These are phyloP conservation scores for Tethea ocularis DNA, from an alignment of 2,888 invertebrate species.

Conservation along the genomic window DNA sequence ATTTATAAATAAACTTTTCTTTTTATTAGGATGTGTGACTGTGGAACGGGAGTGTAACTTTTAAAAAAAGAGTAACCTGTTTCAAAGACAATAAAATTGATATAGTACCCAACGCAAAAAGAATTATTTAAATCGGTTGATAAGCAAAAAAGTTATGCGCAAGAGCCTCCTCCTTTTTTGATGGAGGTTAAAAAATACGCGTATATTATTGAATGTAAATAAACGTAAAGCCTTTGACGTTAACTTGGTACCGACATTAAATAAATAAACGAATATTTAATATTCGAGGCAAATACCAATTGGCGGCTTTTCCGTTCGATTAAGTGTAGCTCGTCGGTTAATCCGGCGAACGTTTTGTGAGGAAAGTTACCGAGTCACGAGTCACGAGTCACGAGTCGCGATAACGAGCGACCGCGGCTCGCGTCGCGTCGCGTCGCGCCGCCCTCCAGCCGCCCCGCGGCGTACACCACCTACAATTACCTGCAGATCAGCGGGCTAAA, in stretches of 20 bases:
- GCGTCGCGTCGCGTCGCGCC: neutral
- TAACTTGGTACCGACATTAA: neutral
- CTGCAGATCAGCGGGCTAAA: too few relatives aligned
- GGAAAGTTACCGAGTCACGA: neutral
- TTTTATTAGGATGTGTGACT: too few relatives aligned
- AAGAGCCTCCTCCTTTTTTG: too few relatives aligned
- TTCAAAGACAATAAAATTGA: too few relatives aligned
- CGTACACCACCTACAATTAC: too few relatives aligned
- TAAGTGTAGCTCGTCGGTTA: neutral
- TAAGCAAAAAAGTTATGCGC: too few relatives aligned
- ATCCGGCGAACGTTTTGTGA: neutral
- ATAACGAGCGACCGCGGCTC: neutral
- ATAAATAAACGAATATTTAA: constrained; percentile 1
- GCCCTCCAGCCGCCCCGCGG: neutral
- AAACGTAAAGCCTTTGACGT: neutral
- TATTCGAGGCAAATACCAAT: neutral
- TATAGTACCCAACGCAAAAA: too few relatives aligned
- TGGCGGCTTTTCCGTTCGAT: neutral
- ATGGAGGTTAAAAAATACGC: too few relatives aligned
- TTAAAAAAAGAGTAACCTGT: too few relatives aligned
- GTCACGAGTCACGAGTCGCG: neutral
- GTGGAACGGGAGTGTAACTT: too few relatives aligned
- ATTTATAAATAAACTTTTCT: too few relatives aligned
- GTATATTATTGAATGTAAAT: neutral
- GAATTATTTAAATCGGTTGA: too few relatives aligned